phyloP scores from a whole-genome alignment of 2,888 invertebrate genomes.

The Patella depressa region DNA sequence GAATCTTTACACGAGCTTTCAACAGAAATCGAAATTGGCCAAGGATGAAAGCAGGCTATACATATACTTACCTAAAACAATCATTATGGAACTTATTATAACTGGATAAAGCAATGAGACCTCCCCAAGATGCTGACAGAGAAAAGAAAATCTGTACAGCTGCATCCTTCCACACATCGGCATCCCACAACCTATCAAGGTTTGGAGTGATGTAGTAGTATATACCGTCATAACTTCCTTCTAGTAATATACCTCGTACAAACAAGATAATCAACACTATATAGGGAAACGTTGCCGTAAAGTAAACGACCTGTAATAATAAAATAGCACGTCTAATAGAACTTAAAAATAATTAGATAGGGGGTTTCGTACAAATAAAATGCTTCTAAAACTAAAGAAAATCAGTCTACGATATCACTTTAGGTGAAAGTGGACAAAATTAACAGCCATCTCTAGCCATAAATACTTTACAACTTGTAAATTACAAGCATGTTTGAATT shows the following conservation, averaged over 20 bases:
- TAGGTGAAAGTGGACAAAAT: too few relatives aligned
- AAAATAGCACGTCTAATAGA: too few relatives aligned
- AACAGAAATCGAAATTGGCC: too few relatives aligned
- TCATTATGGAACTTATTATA: constrained; percentile 72
- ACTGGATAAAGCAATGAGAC: constrained; percentile 71
- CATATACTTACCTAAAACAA: constrained; percentile 50
- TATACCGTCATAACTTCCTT: constrained; percentile 62
- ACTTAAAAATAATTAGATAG: too few relatives aligned
- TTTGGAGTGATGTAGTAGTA: constrained; percentile 66
- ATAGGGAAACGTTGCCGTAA: constrained; percentile 69
- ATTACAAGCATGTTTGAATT: too few relatives aligned
- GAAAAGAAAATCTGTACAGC: constrained; percentile 71
- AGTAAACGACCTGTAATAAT: constrained; percentile 61
- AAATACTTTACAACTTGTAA: too few relatives aligned
- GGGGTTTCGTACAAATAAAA: too few relatives aligned
- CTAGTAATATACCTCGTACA: constrained; percentile 58
- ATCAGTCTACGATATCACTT: too few relatives aligned
- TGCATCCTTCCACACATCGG: constrained; percentile 70
- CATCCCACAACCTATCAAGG: constrained; percentile 48
- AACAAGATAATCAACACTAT: constrained; percentile 63
- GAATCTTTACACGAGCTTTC: too few relatives aligned
- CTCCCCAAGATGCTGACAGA: constrained; percentile 69
- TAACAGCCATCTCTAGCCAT: too few relatives aligned
- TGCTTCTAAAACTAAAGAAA: too few relatives aligned
- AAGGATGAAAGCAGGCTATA: neutral